phyloP scores from a whole-genome alignment of 2,888 invertebrate genomes.

The Ashinkailepas kermadecensis region DNA sequence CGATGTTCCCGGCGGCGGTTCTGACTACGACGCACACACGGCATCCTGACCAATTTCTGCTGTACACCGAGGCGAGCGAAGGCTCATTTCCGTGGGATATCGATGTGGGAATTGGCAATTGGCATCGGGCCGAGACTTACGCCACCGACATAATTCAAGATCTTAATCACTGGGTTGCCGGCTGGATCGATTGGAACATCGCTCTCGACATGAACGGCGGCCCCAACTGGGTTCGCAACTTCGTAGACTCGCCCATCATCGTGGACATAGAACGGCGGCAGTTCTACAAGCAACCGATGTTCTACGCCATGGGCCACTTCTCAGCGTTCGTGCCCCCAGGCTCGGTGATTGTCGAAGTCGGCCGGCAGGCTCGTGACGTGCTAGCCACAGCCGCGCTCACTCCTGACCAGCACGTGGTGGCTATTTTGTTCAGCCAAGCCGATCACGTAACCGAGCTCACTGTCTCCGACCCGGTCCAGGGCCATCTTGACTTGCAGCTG shows the following conservation, averaged over 20 bases:
- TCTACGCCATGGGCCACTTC: slow-evolving; percentile 51
- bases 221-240: slow-evolving; percentile 49
- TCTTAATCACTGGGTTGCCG: slow-evolving; percentile 47
- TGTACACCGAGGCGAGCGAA: slow-evolving; percentile 49
- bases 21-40: slow-evolving; percentile 37
- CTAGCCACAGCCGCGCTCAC: not conserved
- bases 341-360: slow-evolving; percentile 32
- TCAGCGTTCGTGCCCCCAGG: slow-evolving; percentile 38
- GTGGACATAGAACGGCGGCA: too few species aligned
- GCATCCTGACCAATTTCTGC: slow-evolving; percentile 49
- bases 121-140: slow-evolving; percentile 49
- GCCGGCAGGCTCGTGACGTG: not conserved
- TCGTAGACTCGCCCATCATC: slow-evolving; percentile 49
- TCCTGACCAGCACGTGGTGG: not conserved
- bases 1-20: too few species aligned
- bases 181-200: slow-evolving; percentile 53
- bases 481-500: not conserved
- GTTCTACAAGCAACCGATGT: too few species aligned
- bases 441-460: not conserved
- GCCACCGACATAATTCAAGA: slow-evolving; percentile 48
- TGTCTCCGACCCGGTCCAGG: not conserved
- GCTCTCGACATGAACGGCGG: slow-evolving; percentile 47
- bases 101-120: slow-evolving; percentile 46
- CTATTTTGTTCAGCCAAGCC: not conserved
- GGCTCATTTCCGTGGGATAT: slow-evolving; percentile 33